Conservation (phyloP, 2,888 invertebrate genomes). For the Drosophila peninsularis region DNA sequence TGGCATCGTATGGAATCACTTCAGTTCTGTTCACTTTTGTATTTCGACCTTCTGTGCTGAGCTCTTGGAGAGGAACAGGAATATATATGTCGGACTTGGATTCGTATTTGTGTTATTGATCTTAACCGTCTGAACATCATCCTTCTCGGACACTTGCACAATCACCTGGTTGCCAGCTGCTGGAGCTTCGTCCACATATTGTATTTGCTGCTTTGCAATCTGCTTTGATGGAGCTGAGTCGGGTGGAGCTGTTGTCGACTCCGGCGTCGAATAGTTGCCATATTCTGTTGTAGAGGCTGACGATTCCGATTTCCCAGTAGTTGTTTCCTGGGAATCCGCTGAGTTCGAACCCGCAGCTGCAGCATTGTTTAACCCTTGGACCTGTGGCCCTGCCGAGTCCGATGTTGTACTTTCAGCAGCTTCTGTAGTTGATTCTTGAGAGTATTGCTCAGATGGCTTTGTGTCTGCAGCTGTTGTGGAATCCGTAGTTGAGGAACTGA, state of each 20-base stretch:
- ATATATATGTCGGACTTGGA: slow-evolving; percentile 6
- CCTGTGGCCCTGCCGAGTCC: too few species aligned
- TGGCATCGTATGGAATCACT: slow-evolving; percentile 1
- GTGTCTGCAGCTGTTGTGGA: not conserved
- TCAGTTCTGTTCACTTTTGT: slow-evolving; percentile 3
- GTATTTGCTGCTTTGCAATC: not conserved
- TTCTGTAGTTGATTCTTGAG: not conserved
- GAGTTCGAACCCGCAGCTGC: too few species aligned
- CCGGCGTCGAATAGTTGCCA: not conserved
- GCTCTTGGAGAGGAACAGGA: slow-evolving; percentile 9
- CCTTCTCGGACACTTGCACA: slow-evolving; percentile 8
- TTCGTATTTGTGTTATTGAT: slow-evolving; percentile 11
- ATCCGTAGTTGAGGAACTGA: not conserved
- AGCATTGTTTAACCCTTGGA: too few species aligned
- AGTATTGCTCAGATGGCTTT: not conserved
- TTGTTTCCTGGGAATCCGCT: too few species aligned
- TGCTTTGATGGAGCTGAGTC: not conserved
- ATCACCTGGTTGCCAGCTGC: slow-evolving; percentile 2
- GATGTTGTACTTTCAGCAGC: not conserved
- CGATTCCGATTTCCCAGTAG: too few species aligned
- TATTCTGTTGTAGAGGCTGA: not conserved
- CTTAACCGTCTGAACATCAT: slow-evolving; percentile 18
- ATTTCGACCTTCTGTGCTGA: slow-evolving; percentile 3
- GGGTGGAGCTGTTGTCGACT: not conserved
- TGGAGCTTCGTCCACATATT: not conserved